Evolutionary conservation across 2,797 vertebrate genomes (phyloP), one percentile per base, ranked within the genome.

Genomic region (Anomalospiza imberbis): DNA sequence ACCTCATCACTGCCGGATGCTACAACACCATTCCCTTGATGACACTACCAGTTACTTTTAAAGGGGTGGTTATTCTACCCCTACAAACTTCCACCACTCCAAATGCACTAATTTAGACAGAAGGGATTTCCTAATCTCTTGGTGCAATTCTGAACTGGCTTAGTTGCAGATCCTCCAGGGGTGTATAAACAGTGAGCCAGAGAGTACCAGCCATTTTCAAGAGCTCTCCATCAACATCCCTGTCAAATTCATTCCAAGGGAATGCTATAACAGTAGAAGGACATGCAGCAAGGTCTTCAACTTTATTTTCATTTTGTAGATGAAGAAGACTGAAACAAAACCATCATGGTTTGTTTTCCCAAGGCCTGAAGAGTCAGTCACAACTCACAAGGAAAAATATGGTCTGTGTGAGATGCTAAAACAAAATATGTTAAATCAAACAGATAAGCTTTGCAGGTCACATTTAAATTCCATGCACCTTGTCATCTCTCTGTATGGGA

Each of bases 281-380:
- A 60, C 50, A 68, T 0, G 3, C 26, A 84, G 45, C 63, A 88
- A 71, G 45, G 26, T 57, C 17, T 71, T 63, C 34, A 28, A 70
- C 4, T 65, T 92, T 45, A n/a, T 47, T 80, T 83, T 80, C 6
- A 42, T 60, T 78, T n/a, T 68, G 29, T 51, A 81, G n/a, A 54
- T n/a, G 16, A 82, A 81, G 31, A 45, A 77, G n/a, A 47, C 5
- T 72, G 76, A 75, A 91, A 83, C 18, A 12, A 74, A 88, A 87
- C 19, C 32, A 84, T 0, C 32, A 84, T 0, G 0, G 32, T 36
- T 71, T 24, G 1, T 77, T 74, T 65, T 34, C 71, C 25, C 0
- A 1, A 70, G 36, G 36, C 51, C 67, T 79, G 45, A 62, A 55
- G n/a, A 40, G 31, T 63, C 8, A 9, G 18, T 68, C 31, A 48